Base-by-base conservation (phyloP, 2,888 invertebrate genomes). In the Caenorhabditis japonica region DNA sequence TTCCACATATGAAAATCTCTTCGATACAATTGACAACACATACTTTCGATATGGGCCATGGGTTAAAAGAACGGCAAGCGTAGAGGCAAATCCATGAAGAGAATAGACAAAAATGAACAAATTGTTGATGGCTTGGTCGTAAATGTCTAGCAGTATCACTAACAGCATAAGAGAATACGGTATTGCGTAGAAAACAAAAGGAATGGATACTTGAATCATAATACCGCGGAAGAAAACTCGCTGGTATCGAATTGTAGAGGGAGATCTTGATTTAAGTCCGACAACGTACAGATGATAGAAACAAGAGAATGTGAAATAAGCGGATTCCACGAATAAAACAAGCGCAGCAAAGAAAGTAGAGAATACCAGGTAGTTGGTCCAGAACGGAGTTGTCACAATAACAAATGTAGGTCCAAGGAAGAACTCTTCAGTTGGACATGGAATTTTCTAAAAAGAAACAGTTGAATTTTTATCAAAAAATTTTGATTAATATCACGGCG, bases 341-440 rank as follows among this genome's bases (percentile, higher is more conserved):
- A 15, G 7, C 10, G 19, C 7, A 2, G 33, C 47, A 4, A 49
- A 30, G 10, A 33, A 12, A 2, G 33, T 49, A 4, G 47, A 1
- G 2, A 30, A 17, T 2, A 30, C 12, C 5, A 49, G 33, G 19
- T 49, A 49, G 19, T 25, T 15, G 0, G 5, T 17, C 30, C 33
- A 33, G 19, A 30, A 17, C 1, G 30, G 7, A 12, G 30, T 15
- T 3, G n/a, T 34, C 0, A 33, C 17, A 2, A 30, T 19, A 0
- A 49, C 47, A 19, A 49, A 49, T 10, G 33, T 33, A 3, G 30
- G 33, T 7, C 17, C 7, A n/a, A 17, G 17, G 47, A 49, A 49
- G 33, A 33, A 49, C 27, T 49, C 47, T 49, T 49, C 47, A 5
- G 47, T 49, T 8, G 47, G 47, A 4, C 47, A 49, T 7, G 47